Evolutionary conservation across 2,797 vertebrate species (phyloP).

Genomic region (Glossophaga mutica): DNA sequence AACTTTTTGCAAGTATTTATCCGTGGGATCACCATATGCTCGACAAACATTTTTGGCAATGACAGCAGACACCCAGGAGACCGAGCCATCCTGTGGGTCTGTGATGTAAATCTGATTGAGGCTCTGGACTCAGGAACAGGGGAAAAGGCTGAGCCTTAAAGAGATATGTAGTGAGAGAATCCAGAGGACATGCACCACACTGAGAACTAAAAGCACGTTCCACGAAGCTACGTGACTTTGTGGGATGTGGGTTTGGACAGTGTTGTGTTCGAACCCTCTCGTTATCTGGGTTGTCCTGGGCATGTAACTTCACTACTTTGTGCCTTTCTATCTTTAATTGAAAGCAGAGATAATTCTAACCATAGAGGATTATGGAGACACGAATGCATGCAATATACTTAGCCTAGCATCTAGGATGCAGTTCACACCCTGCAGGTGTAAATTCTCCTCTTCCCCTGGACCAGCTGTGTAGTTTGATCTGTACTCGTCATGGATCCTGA

Average conservation of each 20-base stretch:
- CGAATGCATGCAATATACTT: background rate
- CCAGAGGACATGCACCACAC: fast-evolving
- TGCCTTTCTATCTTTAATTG: background rate
- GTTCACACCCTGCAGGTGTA: background rate
- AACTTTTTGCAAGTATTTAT: conserved; percentile 65
- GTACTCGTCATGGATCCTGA: background rate
- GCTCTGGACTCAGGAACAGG: background rate
- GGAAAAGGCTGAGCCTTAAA: background rate
- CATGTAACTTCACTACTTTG: background rate
- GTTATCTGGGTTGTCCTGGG: background rate
- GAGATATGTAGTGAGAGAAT: background rate
- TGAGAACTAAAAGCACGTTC: background rate
- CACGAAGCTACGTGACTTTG: fast-evolving
- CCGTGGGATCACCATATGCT: conserved; percentile 32
- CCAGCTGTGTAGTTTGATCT: background rate
- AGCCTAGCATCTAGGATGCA: background rate
- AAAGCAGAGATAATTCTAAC: background rate
- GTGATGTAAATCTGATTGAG: background rate
- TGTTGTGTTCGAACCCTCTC: background rate
- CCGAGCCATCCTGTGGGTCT: background rate
- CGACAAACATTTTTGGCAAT: conserved; percentile 5
- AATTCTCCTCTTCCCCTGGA: background rate
- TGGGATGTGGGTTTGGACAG: background rate
- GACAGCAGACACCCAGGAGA: background rate
- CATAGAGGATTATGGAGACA: background rate